Conservation (phyloP, 2,797 vertebrate species). For the Typhlichthys eigenmanni region DNA sequence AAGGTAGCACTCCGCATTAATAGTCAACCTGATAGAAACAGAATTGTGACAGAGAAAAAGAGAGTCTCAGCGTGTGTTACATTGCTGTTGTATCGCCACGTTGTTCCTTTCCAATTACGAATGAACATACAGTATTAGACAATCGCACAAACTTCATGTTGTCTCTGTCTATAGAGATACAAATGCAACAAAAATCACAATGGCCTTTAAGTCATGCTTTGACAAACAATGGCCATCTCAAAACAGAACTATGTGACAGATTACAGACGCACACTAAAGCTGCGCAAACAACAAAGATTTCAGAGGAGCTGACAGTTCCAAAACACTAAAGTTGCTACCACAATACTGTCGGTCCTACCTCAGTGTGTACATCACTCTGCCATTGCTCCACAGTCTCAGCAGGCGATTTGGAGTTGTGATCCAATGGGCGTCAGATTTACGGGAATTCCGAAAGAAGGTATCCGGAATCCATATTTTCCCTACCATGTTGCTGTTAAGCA, state of each 20-base stretch:
- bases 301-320: conserved; percentile 7
- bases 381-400: conserved; percentile 91
- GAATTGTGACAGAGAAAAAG: conserved; percentile 66
- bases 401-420: conserved; percentile 96
- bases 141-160: not conserved
- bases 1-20: conserved; percentile 99
- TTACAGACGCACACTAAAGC: conserved; percentile 54
- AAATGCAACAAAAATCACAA: conserved; percentile 20
- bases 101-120: conserved; percentile 25
- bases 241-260: conserved; percentile 40
- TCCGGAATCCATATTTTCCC: conserved; percentile 98
- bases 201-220: conserved; percentile 29
- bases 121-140: conserved; percentile 16
- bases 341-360: conserved; percentile 71
- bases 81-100: conserved; percentile 9
- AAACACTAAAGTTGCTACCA: not conserved
- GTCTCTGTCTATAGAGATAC: conserved; percentile 16
- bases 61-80: conserved; percentile 39
- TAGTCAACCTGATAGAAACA: conserved; percentile 90
- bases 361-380: conserved; percentile 91
- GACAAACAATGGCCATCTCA: conserved; percentile 39
- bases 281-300: conserved; percentile 57
- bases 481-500: conserved; percentile 98
- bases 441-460: conserved; percentile 95
- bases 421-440: conserved; percentile 96